Evolutionary conservation across 2,888 invertebrate genomes (phyloP).

Genomic region (Drosophila pegasa): DNA sequence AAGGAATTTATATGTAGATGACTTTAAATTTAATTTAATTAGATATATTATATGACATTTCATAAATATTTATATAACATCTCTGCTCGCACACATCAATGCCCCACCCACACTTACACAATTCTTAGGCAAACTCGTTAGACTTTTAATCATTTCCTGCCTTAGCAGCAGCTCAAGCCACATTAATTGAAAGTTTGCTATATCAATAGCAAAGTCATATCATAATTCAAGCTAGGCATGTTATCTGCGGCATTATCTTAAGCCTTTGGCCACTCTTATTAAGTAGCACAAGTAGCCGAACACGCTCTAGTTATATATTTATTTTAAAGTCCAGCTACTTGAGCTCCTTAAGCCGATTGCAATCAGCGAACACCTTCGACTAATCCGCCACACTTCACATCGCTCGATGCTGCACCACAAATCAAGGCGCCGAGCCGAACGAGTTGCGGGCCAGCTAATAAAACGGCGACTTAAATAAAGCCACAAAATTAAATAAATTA

Average conservation of each 20-base stretch:
- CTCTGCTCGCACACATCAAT: neutral
- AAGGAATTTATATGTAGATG: neutral
- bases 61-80: neutral
- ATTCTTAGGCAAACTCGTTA: neutral
- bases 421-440: conserved; percentile 48
- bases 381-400: conserved; percentile 35
- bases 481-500: conserved; percentile 72
- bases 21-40: no score
- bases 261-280: conserved; percentile 17
- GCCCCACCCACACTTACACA: neutral
- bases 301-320: conserved; percentile 29
- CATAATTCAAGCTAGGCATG: neutral
- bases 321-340: conserved; percentile 2
- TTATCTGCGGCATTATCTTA: conserved; percentile 20
- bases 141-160: neutral
- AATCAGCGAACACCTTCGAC: conserved; percentile 32
- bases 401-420: conserved; percentile 18
- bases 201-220: neutral
- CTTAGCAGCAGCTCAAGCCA: neutral
- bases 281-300: conserved; percentile 18
- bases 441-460: conserved; percentile 34
- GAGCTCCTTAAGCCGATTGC: conserved; percentile 10
- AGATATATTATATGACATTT: no score
- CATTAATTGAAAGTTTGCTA: conserved; percentile 9
- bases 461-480: conserved; percentile 53